phyloP scores from a whole-genome alignment of 2,113 vertebrate species.

The Isichthys henryi region DNA sequence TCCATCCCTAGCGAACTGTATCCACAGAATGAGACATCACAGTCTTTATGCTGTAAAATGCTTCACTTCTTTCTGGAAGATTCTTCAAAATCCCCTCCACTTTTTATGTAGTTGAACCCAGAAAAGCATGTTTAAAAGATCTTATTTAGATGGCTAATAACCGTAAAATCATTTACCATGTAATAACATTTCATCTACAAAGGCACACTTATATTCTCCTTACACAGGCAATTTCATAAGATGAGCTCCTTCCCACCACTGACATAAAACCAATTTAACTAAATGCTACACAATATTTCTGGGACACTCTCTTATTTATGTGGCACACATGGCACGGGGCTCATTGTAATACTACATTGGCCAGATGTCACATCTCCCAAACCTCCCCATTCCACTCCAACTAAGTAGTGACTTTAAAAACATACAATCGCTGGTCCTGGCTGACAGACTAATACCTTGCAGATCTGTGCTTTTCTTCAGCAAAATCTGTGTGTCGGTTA shows the following conservation, averaged over 20 bases:
- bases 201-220: neutral
- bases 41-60: neutral
- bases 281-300: neutral
- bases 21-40: neutral
- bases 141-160: neutral
- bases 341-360: neutral
- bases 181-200: neutral
- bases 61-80: neutral
- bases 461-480: slow-evolving; percentile 10
- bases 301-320: neutral
- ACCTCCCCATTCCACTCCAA: neutral
- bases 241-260: slow-evolving; percentile 1
- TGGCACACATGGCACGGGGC: neutral
- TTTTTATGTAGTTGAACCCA: neutral
- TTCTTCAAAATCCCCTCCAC: neutral
- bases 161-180: neutral
- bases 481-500: neutral
- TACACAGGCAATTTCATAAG: neutral
- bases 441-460: slow-evolving; percentile 7
- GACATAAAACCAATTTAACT: slow-evolving; percentile 18
- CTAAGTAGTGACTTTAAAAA: slow-evolving; percentile 13
- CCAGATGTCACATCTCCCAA: neutral
- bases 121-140: neutral
- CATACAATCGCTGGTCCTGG: neutral
- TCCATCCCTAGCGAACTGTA: neutral